Percentiles rank a stretch among this genome's conserved stretches.
phyloP scores from a whole-genome alignment of 2,113 vertebrate genomes.

The Hippocampus abdominalis region DNA sequence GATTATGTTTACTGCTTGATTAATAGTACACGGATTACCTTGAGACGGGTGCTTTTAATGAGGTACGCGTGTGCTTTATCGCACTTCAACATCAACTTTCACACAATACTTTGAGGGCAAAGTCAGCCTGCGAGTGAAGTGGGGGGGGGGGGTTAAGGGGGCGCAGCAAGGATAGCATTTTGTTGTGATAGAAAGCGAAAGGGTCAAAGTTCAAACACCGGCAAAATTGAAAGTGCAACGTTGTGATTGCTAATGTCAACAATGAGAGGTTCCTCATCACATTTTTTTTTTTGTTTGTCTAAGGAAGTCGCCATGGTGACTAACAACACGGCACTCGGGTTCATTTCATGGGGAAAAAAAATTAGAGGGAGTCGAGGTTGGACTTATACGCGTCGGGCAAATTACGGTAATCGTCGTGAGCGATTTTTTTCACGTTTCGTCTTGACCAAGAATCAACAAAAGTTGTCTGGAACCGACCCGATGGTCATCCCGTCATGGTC shows the following conservation, averaged over 20 bases:
- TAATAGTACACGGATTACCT: background rate
- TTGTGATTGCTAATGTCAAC: slow-evolving; percentile 1
- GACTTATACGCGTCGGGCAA: background rate
- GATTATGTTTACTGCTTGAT: background rate
- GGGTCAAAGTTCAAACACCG: slow-evolving; percentile 3
- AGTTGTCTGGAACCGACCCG: background rate
- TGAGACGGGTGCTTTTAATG: background rate
- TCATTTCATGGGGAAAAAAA: background rate
- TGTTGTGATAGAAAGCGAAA: slow-evolving; percentile 1
- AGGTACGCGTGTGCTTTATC: background rate
- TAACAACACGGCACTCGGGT: background rate
- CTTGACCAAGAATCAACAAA: slow-evolving; percentile 7
- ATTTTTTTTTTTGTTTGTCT: background rate
- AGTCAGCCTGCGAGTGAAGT: background rate
- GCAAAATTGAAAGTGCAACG: background rate
- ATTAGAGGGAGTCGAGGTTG: background rate
- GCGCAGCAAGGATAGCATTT: background rate
- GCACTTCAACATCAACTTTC: background rate
- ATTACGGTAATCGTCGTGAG: background rate
- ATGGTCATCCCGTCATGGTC: background rate
- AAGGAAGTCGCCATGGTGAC: slow-evolving; percentile 1
- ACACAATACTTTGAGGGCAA: background rate
- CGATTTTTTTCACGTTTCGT: background rate
- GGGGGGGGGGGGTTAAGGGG: background rate
- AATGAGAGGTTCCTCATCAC: background rate